Base-by-base conservation (phyloP, 2,888 invertebrate species). In the Nymphalis polychloros region DNA sequence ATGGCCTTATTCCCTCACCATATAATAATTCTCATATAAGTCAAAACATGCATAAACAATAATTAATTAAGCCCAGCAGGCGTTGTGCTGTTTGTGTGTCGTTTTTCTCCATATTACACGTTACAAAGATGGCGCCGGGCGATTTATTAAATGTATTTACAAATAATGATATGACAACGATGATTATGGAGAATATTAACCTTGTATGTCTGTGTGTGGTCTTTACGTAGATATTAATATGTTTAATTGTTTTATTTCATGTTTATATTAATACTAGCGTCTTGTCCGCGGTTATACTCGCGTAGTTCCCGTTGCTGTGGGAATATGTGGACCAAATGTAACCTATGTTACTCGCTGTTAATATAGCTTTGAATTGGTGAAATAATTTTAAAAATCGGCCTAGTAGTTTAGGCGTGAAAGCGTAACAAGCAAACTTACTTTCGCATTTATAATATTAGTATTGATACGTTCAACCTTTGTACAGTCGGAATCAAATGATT, bases 91-190 rank as follows among this genome's bases (percentile, higher is more conserved):
- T 65, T 60, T 23, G 60, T 23, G 35, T 61, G 61, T n/a, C n/a
- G n/a, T 69, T 64, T 64, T 64, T 31, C 31, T 47, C 19, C 13
- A 55, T 55, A 31, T 55, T 50, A 69, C 57, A 65, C 55, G 52
- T 23, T 46, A 47, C 46, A 16, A 50, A 59, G 49, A 52, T 65
- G 59, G 27, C 65, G 41, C 23, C 52, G 31, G 35, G 16, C 20
- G 46, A 49, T 64, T 61, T 66, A 66, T 66, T 66, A 55, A 31
- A 48, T 47, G 17, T 16, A 48, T 61, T 60, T 55, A 61, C 66
- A 61, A 66, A 61, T 66, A 66, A 66, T 66, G 66, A 55, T 55
- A 66, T 61, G 66, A 66, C 66, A 61, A 61, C 27, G 17, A 61
- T 48, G 61, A 66, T 66, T 66, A 66, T 55, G 31, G 60, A 48